Conservation (phyloP, 2,888 invertebrate genomes). For the Synergus itoensis region DNA sequence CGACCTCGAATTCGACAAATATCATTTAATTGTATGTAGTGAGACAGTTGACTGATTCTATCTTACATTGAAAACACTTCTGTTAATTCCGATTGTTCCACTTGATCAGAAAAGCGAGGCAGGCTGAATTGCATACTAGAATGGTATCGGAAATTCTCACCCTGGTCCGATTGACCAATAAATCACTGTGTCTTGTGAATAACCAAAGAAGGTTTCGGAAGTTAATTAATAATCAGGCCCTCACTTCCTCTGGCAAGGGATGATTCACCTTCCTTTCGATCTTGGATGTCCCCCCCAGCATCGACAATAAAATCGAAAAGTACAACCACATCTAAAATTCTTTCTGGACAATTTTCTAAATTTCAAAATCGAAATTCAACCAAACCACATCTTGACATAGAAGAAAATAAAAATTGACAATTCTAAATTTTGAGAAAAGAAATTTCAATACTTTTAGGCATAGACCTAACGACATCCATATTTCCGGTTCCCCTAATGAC, state of each 20-base stretch:
- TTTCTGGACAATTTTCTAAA: neutral
- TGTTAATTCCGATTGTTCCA: neutral
- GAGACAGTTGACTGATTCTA: neutral
- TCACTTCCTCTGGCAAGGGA: constrained; percentile 43
- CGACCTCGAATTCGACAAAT: neutral
- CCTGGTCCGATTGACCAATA: constrained; percentile 14
- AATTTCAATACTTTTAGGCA: neutral
- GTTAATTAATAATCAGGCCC: constrained; percentile 32
- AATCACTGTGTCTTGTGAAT: constrained; percentile 38
- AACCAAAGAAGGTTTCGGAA: constrained; percentile 29
- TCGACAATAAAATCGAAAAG: neutral
- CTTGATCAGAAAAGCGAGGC: constrained; percentile 10
- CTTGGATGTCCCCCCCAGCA: constrained; percentile 5
- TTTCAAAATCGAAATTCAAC: neutral
- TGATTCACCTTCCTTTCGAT: constrained; percentile 45
- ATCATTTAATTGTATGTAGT: neutral
- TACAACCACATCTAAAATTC: neutral
- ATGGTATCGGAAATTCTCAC: constrained; percentile 25
- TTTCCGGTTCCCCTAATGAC: constrained; percentile 41
- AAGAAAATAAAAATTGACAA: neutral
- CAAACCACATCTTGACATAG: neutral
- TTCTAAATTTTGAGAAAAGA: too few relatives aligned
- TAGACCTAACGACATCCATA: constrained; percentile 13
- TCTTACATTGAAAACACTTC: neutral
- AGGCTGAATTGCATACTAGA: constrained; percentile 10